Conservation (phyloP, 2,797 vertebrate genomes). For the Selene dorsalis region DNA sequence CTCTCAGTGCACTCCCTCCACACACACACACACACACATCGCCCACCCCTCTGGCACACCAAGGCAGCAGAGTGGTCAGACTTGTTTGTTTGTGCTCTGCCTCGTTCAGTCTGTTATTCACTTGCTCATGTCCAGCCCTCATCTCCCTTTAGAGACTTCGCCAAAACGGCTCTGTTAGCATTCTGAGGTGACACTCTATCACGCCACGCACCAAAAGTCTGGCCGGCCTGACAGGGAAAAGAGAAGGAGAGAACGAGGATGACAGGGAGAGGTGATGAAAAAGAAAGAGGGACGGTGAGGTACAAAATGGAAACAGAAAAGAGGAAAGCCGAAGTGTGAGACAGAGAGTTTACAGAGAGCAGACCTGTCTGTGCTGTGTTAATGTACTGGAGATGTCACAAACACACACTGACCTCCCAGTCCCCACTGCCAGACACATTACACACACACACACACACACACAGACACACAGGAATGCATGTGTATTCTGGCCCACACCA, state of each 20-base stretch:
- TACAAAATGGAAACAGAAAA: conserved; percentile 29
- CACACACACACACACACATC: background rate
- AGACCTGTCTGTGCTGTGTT: conserved; percentile 55
- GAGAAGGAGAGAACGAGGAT: background rate
- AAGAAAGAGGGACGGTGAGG: background rate
- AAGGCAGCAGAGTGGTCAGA: conserved; percentile 34
- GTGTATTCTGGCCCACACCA: conserved; percentile 9
- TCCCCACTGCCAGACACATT: conserved; percentile 36
- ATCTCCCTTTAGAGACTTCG: conserved; percentile 32
- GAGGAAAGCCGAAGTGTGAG: conserved; percentile 33
- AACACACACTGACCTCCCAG: conserved; percentile 34
- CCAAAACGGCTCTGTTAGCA: conserved; percentile 45
- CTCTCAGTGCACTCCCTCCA: conserved; percentile 1
- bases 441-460: conserved; percentile 35
- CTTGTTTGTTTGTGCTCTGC: conserved; percentile 62
- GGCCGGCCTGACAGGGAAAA: conserved; percentile 28
- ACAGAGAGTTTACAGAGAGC: conserved; percentile 47
- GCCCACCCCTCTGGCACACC: conserved; percentile 32
- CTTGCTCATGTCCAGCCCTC: conserved; percentile 41
- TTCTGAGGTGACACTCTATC: conserved; percentile 47
- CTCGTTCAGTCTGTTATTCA: conserved; percentile 47
- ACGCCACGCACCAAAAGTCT: conserved; percentile 21
- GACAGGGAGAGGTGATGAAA: conserved; percentile 10
- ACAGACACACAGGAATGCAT: conserved; percentile 10
- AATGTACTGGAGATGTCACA: conserved; percentile 62